Evolutionary conservation across 2,888 invertebrate genomes (phyloP).

Genomic region (Cyrtodaria siliqua): DNA sequence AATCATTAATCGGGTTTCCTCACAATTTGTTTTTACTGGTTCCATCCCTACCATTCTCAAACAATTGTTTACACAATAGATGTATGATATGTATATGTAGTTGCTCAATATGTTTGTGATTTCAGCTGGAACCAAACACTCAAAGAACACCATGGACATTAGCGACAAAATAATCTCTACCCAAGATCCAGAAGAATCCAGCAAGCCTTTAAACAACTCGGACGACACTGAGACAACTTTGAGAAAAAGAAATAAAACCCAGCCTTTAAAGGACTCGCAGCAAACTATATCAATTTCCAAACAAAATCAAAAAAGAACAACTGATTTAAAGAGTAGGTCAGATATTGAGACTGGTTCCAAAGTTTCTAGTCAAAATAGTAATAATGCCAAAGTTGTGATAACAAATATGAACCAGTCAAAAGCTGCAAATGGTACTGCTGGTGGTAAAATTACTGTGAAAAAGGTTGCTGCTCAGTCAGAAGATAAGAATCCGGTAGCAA

Average conservation of each 20-base stretch:
- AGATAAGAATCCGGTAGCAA: not conserved
- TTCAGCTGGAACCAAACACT: conserved; percentile 86
- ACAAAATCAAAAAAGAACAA: too few species aligned
- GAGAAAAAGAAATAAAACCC: conserved; percentile 65
- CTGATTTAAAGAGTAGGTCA: conserved; percentile 88
- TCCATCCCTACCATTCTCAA: too few species aligned
- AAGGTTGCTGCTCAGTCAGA: conserved; percentile 2
- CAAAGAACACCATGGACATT: conserved; percentile 68
- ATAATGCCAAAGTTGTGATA: conserved; percentile 86
- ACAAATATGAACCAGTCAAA: conserved; percentile 9
- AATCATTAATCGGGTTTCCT: too few species aligned
- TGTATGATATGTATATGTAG: too few species aligned
- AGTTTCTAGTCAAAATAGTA: conserved; percentile 5
- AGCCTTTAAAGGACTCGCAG: conserved; percentile 88
- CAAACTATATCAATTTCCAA: conserved; percentile 65
- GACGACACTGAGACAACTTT: conserved; percentile 27
- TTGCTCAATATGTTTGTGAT: too few species aligned
- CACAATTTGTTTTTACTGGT: too few species aligned
- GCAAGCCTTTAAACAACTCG: conserved; percentile 4
- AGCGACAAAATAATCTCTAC: conserved; percentile 78
- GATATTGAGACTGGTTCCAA: conserved; percentile 29
- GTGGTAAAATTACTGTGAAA: conserved; percentile 31
- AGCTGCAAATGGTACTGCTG: conserved; percentile 79
- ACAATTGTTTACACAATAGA: too few species aligned
- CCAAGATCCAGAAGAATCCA: not conserved